phyloP scores from a whole-genome alignment of 2,113 vertebrate species.

The Podocnemis expansa region DNA sequence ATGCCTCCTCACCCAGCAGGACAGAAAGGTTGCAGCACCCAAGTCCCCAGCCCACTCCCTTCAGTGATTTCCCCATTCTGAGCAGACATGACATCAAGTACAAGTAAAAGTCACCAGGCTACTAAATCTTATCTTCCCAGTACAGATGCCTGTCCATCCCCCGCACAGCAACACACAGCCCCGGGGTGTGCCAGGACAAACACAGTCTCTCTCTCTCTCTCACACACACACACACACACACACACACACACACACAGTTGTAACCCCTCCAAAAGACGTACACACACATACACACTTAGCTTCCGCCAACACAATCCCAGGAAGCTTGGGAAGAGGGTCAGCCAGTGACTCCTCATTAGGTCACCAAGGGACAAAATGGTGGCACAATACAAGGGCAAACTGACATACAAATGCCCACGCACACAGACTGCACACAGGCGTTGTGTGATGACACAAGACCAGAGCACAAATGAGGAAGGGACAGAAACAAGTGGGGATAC shows the following conservation, averaged over 20 bases:
- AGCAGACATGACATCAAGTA: constrained; percentile 67
- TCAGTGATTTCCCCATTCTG: constrained; percentile 37
- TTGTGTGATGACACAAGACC: not conserved
- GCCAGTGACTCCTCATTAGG: not conserved
- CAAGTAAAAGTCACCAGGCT: constrained; percentile 69
- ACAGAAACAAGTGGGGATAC: not conserved
- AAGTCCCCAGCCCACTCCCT: not conserved
- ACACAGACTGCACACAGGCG: not conserved
- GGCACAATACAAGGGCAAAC: not conserved
- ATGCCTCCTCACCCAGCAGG: not conserved
- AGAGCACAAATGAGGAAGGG: not conserved
- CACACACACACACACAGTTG: not conserved
- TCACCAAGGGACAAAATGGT: not conserved
- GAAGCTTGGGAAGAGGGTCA: not conserved
- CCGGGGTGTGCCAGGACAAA: not conserved
- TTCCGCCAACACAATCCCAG: not conserved
- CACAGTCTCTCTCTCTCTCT: not conserved
- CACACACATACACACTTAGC: not conserved
- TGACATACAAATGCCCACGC: not conserved
- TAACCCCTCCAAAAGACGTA: not conserved
- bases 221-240: not conserved
- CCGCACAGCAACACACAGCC: not conserved
- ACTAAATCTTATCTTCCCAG: constrained; percentile 68
- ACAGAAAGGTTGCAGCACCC: not conserved
- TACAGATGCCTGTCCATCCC: constrained; percentile 43